phyloP scores from a whole-genome alignment of 92 coral and sea anemone species.

The Paragorgia papillata region DNA sequence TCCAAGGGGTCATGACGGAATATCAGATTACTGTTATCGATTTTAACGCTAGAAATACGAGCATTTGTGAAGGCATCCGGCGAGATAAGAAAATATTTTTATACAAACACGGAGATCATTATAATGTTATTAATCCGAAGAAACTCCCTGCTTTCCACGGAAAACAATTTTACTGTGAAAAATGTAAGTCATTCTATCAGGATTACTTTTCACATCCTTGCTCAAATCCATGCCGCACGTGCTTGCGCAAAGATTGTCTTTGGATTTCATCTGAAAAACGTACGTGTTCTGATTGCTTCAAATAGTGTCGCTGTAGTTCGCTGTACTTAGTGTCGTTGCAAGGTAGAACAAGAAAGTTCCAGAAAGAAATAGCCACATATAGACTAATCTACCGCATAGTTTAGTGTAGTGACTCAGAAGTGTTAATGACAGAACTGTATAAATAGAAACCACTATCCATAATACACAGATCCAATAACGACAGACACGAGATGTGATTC shows the following conservation, averaged over 20 bases:
- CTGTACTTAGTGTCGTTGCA: too few species aligned
- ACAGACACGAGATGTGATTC: too few species aligned
- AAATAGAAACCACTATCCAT: too few species aligned
- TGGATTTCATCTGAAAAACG: not conserved
- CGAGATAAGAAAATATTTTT: not conserved
- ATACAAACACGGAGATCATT: not conserved
- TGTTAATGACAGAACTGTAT: too few species aligned
- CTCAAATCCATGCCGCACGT: slow-evolving; percentile 23
- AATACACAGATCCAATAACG: too few species aligned
- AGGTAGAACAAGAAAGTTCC: too few species aligned
- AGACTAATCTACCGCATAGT: too few species aligned
- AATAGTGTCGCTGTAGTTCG: too few species aligned
- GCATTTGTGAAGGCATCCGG: not conserved
- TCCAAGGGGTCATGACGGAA: slow-evolving; percentile 17
- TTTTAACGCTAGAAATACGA: slow-evolving; percentile 5
- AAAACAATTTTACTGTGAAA: slow-evolving; percentile 4
- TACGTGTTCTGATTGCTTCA: slow-evolving; percentile 37
- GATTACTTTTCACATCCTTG: slow-evolving; percentile 9
- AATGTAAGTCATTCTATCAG: slow-evolving; percentile 9
- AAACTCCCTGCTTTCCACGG: slow-evolving; percentile 14
- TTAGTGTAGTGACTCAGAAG: too few species aligned
- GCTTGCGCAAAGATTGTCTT: slow-evolving; percentile 28
- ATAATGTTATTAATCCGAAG: not conserved
- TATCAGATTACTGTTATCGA: slow-evolving; percentile 16
- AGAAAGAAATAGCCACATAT: too few species aligned